Conservation (phyloP, 2,113 vertebrate species). For the Danionella cerebrum region DNA sequence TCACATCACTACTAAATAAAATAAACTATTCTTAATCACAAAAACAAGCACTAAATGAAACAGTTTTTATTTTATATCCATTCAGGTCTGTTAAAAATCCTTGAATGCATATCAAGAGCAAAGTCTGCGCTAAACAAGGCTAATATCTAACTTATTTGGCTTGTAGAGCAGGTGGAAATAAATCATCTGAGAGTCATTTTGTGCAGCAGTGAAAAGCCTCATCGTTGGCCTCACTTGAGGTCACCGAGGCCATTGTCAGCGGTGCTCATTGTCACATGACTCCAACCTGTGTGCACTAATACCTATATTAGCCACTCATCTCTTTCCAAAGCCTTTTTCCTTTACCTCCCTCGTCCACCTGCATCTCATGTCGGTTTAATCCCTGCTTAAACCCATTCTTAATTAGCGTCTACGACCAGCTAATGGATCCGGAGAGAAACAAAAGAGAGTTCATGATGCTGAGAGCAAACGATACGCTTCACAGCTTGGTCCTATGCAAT, state of each 20-base stretch:
- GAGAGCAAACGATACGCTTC: not conserved
- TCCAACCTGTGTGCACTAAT: conserved; percentile 54
- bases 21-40: no score
- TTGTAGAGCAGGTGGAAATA: not conserved
- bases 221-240: no score
- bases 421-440: not conserved
- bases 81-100: no score
- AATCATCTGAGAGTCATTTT: conserved; percentile 6
- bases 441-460: not conserved
- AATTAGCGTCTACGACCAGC: conserved; percentile 55
- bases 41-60: no score
- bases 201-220: no score
- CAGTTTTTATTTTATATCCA: no score
- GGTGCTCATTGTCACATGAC: conserved; percentile 54
- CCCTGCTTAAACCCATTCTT: conserved; percentile 57
- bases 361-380: conserved; percentile 59
- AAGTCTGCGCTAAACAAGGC: not conserved
- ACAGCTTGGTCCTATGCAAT: not conserved
- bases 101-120: no score
- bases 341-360: conserved; percentile 55
- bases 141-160: not conserved
- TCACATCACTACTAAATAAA: no score
- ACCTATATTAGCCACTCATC: conserved; percentile 57
- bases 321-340: conserved; percentile 55
- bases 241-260: not conserved